A percentile compares a stretch with the other conserved stretches of the same genome.
phyloP scores from a whole-genome alignment of 2,113 vertebrate genomes.

The Sylvietta virens region DNA sequence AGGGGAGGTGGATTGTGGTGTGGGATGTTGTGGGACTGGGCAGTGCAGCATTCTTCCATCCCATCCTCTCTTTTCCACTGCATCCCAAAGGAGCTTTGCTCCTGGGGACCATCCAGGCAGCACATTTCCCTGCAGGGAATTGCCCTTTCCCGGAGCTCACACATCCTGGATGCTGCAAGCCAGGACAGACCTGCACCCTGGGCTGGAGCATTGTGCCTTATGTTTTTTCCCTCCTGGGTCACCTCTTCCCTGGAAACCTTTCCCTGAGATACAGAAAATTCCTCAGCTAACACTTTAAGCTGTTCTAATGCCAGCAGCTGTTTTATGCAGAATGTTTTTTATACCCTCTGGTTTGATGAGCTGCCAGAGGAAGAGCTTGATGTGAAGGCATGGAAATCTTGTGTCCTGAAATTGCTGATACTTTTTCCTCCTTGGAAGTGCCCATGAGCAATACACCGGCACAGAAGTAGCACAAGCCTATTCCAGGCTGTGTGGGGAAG shows the following conservation, averaged over 20 bases:
- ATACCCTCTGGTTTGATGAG: background rate
- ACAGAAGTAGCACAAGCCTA: background rate
- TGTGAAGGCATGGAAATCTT: background rate
- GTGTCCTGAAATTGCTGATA: background rate
- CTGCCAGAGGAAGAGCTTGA: background rate
- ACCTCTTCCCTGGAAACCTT: constrained; percentile 2
- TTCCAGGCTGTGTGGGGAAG: background rate
- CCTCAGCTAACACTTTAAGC: background rate
- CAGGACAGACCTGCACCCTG: background rate
- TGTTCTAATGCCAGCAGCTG: background rate
- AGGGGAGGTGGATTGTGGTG: background rate
- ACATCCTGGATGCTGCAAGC: background rate
- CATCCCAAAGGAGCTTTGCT: background rate
- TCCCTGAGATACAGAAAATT: background rate
- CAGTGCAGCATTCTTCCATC: background rate
- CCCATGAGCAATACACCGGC: rapidly evolving
- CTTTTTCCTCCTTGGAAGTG: background rate
- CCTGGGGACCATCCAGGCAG: background rate
- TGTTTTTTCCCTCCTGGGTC: background rate
- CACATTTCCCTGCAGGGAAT: rapidly evolving
- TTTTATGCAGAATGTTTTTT: background rate
- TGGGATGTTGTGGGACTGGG: background rate
- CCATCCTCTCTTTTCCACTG: background rate
- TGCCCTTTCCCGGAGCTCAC: rapidly evolving
- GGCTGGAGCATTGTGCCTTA: background rate